Percentiles rank a stretch among this genome's conserved stretches.
phyloP scores from a whole-genome alignment of 2,113 vertebrate species.

The Phasianus colchicus region DNA sequence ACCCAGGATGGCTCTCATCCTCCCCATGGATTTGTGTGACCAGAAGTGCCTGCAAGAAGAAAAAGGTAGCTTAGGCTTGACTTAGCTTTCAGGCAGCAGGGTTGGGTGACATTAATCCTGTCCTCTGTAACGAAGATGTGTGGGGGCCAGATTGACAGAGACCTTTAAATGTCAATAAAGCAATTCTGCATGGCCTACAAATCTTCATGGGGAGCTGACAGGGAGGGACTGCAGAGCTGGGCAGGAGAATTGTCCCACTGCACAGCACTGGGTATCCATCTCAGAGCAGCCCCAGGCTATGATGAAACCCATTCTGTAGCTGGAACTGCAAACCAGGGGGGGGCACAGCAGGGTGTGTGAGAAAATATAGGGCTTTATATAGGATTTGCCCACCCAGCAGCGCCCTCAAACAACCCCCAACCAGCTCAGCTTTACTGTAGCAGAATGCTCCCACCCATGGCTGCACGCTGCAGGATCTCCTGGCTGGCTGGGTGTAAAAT shows the following conservation, averaged over 20 bases:
- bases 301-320: background rate
- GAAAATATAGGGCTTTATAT: too few relatives aligned
- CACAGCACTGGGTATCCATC: background rate
- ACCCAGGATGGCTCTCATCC: too few relatives aligned
- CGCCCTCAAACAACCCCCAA: background rate
- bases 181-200: constrained; percentile 50
- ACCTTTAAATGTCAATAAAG: constrained; percentile 77
- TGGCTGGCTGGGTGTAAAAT: background rate
- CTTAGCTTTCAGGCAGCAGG: background rate
- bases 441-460: background rate
- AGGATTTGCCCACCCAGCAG: background rate
- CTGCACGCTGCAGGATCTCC: background rate
- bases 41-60: background rate
- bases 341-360: background rate
- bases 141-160: constrained; percentile 32
- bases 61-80: background rate
- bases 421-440: accelerated
- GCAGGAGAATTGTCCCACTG: background rate
- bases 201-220: constrained; percentile 32
- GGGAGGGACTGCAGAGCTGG: background rate
- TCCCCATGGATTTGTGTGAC: accelerated
- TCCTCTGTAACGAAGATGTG: constrained; percentile 24
- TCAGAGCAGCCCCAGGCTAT: background rate
- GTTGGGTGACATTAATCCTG: accelerated
- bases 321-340: background rate